Percentiles rank a stretch among this genome's conserved stretches.
Conservation (phyloP, 2,888 invertebrate species). For the Falcaria lacertinaria region DNA sequence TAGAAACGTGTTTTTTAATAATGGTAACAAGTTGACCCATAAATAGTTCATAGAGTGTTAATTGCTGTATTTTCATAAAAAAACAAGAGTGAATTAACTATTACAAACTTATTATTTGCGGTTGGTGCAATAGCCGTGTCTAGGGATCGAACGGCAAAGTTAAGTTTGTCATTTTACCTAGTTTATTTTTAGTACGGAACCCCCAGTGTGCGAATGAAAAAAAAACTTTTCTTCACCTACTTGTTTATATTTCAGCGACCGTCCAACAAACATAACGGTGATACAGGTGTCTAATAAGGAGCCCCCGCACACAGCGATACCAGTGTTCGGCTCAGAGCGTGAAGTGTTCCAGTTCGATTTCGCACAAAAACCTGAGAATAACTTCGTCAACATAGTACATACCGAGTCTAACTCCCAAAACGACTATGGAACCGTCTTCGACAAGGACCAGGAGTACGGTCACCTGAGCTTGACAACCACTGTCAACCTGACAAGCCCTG, state of each 20-base stretch:
- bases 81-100: too few relatives aligned
- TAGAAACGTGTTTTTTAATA: too few relatives aligned
- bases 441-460: slow-evolving; percentile 53
- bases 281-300: slow-evolving; percentile 80
- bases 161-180: too few relatives aligned
- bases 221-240: background rate
- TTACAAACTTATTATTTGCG: too few relatives aligned
- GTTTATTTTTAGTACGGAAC: too few relatives aligned
- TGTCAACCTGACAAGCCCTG: slow-evolving; percentile 44
- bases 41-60: too few relatives aligned
- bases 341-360: slow-evolving; percentile 62
- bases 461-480: slow-evolving; percentile 68
- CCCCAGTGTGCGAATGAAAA: background rate
- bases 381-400: slow-evolving; percentile 64
- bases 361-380: slow-evolving; percentile 28
- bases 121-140: too few relatives aligned
- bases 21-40: too few relatives aligned
- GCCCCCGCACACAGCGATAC: slow-evolving; percentile 67
- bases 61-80: too few relatives aligned
- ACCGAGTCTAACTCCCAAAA: slow-evolving; percentile 45
- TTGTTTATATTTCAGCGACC: slow-evolving; percentile 34
- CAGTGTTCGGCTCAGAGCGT: slow-evolving; percentile 49
- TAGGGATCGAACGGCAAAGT: too few relatives aligned
- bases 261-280: slow-evolving; percentile 76
- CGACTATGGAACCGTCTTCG: slow-evolving; percentile 59